Evolutionary conservation across 2,113 vertebrate species (phyloP).

Genomic region (Podilymbus podiceps): DNA sequence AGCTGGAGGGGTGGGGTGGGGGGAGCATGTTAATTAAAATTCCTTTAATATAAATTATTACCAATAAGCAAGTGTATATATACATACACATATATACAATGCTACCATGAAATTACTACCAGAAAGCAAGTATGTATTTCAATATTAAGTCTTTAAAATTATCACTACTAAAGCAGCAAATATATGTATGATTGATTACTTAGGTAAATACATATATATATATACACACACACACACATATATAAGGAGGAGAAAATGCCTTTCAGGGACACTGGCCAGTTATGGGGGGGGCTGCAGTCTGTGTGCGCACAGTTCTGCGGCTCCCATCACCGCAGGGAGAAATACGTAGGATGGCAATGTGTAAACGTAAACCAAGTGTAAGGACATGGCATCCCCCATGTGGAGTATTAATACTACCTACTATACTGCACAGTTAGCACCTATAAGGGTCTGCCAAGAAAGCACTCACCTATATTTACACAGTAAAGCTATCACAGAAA

Average conservation of each 20-base stretch:
- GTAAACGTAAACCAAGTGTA: background rate
- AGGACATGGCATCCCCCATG: background rate
- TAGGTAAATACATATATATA: background rate
- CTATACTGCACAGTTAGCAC: background rate
- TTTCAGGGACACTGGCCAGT: background rate
- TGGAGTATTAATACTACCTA: background rate
- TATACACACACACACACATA: too few relatives aligned
- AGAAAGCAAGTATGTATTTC: background rate
- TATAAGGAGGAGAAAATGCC: background rate
- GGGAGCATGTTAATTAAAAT: background rate
- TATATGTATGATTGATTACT: background rate
- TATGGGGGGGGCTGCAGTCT: background rate
- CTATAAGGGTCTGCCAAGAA: background rate
- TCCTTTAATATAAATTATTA: background rate
- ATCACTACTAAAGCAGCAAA: background rate
- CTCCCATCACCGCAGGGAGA: background rate
- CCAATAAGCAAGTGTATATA: background rate
- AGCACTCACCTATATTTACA: background rate
- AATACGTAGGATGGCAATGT: background rate
- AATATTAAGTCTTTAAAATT: background rate
- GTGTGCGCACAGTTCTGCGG: background rate
- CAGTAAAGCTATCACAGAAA: background rate
- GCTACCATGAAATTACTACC: background rate
- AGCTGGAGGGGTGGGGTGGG: too few relatives aligned
- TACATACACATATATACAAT: background rate